Percentiles rank a stretch among this genome's conserved stretches.
These are phyloP conservation scores for Percopsis omiscomaycus DNA, from an alignment of 2,797 vertebrate species.

Conservation along the genomic window DNA sequence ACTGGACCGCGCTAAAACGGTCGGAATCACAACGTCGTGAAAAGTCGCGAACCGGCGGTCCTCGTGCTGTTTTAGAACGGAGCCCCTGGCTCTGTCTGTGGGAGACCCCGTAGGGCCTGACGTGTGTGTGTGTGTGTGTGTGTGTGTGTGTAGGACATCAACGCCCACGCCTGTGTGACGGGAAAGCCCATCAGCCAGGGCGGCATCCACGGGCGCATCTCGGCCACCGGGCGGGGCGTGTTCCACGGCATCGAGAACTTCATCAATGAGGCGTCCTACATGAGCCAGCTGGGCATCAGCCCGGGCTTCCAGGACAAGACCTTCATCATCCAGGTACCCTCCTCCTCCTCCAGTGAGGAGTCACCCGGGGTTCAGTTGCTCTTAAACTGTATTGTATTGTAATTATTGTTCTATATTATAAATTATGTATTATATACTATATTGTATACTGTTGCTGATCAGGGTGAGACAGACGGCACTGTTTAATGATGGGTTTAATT, in stretches of 20 bases:
- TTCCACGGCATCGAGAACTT: slow-evolving; percentile 98
- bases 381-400: too few species aligned
- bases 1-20: too few species aligned
- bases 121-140: background rate
- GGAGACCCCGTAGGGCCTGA: background rate
- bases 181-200: slow-evolving; percentile 98
- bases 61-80: background rate
- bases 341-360: background rate
- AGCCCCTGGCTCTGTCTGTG: background rate
- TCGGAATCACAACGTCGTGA: too few species aligned
- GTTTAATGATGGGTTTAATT: too few species aligned
- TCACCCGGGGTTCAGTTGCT: too few species aligned
- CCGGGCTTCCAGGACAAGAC: slow-evolving; percentile 95
- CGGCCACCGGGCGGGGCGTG: slow-evolving; percentile 92
- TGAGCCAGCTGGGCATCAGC: slow-evolving; percentile 90
- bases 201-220: slow-evolving; percentile 93
- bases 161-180: slow-evolving; percentile 92
- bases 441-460: too few species aligned
- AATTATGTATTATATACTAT: too few species aligned
- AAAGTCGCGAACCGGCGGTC: too few species aligned
- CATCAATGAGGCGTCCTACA: slow-evolving; percentile 92
- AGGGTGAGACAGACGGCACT: too few species aligned
- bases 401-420: too few species aligned
- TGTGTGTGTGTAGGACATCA: slow-evolving; percentile 84
- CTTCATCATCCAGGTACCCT: slow-evolving; percentile 88